Conservation (phyloP, 2,113 vertebrate species). For the Ammodramus savannarum region DNA sequence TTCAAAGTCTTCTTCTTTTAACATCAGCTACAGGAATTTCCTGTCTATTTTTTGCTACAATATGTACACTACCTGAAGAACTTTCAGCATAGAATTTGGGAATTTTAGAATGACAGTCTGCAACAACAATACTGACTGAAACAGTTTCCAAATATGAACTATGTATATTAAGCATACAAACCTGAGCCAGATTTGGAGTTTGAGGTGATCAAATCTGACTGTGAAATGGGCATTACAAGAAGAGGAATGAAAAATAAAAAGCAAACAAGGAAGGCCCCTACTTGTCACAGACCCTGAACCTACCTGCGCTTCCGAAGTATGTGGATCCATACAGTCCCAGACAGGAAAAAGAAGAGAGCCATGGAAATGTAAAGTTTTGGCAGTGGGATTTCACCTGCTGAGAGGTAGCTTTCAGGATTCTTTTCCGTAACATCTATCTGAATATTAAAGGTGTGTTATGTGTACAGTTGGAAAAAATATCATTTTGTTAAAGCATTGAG, state of each 20-base stretch:
- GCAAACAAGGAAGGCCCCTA: background rate
- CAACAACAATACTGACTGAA: background rate
- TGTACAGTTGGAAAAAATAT: background rate
- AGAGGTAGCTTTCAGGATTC: constrained; percentile 86
- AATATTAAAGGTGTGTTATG: background rate
- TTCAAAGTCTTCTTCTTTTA: background rate
- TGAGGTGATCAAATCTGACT: background rate
- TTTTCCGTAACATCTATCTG: constrained; percentile 83
- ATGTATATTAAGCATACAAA: background rate
- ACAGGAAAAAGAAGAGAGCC: constrained; percentile 83
- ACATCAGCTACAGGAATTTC: background rate
- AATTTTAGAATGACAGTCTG: background rate
- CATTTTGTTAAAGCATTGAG: background rate
- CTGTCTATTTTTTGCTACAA: background rate
- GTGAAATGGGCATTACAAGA: background rate
- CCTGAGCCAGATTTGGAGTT: background rate
- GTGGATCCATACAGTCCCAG: constrained; percentile 82
- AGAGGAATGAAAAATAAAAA: background rate
- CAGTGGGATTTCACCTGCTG: constrained; percentile 85
- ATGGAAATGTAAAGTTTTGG: constrained; percentile 86
- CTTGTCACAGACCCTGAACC: background rate
- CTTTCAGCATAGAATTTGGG: background rate
- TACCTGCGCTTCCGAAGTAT: constrained; percentile 83
- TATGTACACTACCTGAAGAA: background rate
- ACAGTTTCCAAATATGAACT: background rate